These are phyloP conservation scores for Xiphorhynchus elegans DNA, from an alignment of 2,113 vertebrate genomes.

Conservation along the genomic window DNA sequence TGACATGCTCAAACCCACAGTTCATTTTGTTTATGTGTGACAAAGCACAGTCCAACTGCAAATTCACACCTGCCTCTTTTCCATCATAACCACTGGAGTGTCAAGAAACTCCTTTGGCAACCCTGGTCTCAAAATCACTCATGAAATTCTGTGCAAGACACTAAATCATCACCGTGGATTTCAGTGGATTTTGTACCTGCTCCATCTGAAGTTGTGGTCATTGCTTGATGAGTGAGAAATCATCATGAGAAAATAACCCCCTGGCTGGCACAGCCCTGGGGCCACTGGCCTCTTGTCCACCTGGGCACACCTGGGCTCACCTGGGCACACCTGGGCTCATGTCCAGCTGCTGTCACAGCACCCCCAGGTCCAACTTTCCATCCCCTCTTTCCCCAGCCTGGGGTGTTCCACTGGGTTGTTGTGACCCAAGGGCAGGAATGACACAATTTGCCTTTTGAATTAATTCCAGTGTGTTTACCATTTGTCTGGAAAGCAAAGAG, in stretches of 20 bases:
- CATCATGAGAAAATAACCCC: background rate
- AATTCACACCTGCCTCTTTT: background rate
- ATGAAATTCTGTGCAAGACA: background rate
- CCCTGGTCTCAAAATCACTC: background rate
- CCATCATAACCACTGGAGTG: background rate
- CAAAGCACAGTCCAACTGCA: background rate
- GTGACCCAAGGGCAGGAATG: background rate
- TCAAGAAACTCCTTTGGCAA: background rate
- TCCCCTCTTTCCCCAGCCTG: background rate
- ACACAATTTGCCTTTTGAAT: background rate
- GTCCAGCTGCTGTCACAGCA: background rate
- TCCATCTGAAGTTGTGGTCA: background rate
- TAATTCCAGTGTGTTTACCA: background rate
- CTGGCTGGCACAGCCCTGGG: background rate
- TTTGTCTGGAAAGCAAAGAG: background rate
- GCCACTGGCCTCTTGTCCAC: background rate
- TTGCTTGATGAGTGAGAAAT: background rate
- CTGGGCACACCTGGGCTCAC: background rate
- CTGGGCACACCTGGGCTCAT: background rate
- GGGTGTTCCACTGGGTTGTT: rapidly evolving
- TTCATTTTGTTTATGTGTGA: background rate
- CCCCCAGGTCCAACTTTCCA: background rate
- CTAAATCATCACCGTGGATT: background rate
- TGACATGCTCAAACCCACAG: background rate
- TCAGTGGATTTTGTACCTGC: background rate